These are phyloP conservation scores for Gallirallus australis DNA, from an alignment of 2,797 vertebrate genomes.

Conservation along the genomic window DNA sequence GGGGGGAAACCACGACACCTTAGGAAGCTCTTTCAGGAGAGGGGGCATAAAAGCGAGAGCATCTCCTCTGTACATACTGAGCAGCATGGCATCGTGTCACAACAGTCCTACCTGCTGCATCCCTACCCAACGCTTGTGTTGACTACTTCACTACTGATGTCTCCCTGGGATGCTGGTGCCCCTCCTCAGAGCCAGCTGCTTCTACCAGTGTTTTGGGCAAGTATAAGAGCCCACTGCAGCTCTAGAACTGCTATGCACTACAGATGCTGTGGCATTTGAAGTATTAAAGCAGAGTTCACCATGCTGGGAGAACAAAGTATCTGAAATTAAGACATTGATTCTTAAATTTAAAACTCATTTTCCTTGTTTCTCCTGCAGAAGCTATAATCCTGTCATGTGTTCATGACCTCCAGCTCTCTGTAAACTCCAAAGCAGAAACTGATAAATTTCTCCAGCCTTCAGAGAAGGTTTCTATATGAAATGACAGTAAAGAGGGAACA, in stretches of 20 bases:
- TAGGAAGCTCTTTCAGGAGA: neutral
- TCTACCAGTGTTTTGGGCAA: neutral
- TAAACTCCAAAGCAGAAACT: neutral
- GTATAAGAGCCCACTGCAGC: neutral
- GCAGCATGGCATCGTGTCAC: accelerated
- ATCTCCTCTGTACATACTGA: neutral
- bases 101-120: neutral
- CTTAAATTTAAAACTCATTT: slow-evolving; percentile 29
- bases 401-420: neutral
- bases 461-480: neutral
- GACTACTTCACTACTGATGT: neutral
- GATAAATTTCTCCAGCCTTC: neutral
- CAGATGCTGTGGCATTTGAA: neutral
- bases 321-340: slow-evolving; percentile 31
- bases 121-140: neutral
- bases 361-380: neutral
- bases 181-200: neutral
- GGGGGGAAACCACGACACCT: neutral
- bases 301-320: neutral
- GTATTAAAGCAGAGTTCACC: neutral
- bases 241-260: neutral
- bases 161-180: neutral
- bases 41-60: neutral
- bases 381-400: neutral
- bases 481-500: neutral